phyloP scores from a whole-genome alignment of 2,888 invertebrate genomes.

The Stenolophus ochropezus region DNA sequence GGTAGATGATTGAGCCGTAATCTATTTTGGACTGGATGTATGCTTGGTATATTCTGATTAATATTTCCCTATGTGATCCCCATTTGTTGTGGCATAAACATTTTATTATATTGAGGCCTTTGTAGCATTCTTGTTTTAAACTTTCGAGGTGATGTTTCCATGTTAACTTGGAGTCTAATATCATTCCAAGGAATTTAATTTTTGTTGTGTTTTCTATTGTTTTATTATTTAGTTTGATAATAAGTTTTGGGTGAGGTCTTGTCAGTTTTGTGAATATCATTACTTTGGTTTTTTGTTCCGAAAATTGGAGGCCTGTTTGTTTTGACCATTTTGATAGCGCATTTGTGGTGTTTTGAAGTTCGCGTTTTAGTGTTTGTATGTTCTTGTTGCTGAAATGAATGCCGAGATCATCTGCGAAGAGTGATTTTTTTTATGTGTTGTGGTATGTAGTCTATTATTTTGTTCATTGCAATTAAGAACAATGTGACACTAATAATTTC shows the following conservation, averaged over 20 bases:
- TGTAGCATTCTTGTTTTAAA: constrained; percentile 21
- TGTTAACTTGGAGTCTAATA: not conserved
- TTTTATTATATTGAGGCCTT: constrained; percentile 20
- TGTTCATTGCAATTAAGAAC: constrained; percentile 20
- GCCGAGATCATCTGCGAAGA: not conserved
- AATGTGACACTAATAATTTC: constrained; percentile 9
- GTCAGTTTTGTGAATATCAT: not conserved
- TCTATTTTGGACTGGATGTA: constrained; percentile 43
- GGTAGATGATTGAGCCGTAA: constrained; percentile 34
- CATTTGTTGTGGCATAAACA: constrained; percentile 18
- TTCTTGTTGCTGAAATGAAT: not conserved
- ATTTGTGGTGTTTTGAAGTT: not conserved
- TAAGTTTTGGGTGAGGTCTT: not conserved
- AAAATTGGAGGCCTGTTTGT: not conserved
- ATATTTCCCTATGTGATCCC: constrained; percentile 19
- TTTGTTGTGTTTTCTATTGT: not conserved
- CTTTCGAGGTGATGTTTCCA: constrained; percentile 7
- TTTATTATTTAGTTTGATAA: not conserved
- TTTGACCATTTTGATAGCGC: not conserved
- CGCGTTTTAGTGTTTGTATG: not conserved
- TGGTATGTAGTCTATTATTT: not conserved
- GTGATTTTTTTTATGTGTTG: not conserved
- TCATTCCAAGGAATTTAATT: constrained; percentile 25
- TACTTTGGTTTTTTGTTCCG: constrained; percentile 1
- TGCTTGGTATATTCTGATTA: constrained; percentile 20